Percentiles rank a stretch among this genome's conserved stretches.
These are phyloP conservation scores for Trematomus bernacchii DNA, from an alignment of 2,797 vertebrate genomes.

Conservation along the genomic window DNA sequence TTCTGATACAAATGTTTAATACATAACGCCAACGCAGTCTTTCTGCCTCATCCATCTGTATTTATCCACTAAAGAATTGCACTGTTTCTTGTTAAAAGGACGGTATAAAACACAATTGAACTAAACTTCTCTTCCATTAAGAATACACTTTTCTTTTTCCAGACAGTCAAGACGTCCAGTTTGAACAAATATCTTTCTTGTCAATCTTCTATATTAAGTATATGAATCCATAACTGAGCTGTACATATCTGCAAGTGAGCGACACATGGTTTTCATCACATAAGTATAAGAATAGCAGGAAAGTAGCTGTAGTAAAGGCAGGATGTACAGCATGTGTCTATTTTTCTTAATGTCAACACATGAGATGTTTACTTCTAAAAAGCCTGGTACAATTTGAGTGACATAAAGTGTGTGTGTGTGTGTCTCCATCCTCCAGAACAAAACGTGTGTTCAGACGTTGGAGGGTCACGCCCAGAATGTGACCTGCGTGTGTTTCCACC, in stretches of 20 bases:
- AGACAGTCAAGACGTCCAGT: not conserved
- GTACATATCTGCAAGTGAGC: not conserved
- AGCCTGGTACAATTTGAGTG: not conserved
- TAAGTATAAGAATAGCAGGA: not conserved
- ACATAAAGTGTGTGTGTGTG: not conserved
- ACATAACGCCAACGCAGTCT: too few species aligned
- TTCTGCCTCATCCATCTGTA: not conserved
- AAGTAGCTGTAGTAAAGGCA: not conserved
- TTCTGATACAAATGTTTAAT: not conserved
- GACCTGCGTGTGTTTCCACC: constrained; percentile 94
- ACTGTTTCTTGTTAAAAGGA: not conserved
- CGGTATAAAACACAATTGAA: not conserved
- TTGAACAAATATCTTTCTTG: constrained; percentile 1
- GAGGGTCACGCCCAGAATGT: constrained; percentile 97
- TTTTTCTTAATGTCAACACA: not conserved
- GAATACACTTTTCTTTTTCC: not conserved
- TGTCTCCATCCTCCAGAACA: constrained; percentile 85
- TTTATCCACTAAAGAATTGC: not conserved
- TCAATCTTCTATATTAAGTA: not conserved
- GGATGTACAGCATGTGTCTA: not conserved
- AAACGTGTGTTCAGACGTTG: constrained; percentile 95
- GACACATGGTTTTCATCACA: not conserved
- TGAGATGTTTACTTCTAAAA: not conserved
- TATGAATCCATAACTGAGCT: not conserved
- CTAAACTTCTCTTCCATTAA: too few species aligned